A percentile compares a stretch with the other conserved stretches of the same genome.
phyloP scores from a whole-genome alignment of 2,888 invertebrate species.

The Fragum fragum region DNA sequence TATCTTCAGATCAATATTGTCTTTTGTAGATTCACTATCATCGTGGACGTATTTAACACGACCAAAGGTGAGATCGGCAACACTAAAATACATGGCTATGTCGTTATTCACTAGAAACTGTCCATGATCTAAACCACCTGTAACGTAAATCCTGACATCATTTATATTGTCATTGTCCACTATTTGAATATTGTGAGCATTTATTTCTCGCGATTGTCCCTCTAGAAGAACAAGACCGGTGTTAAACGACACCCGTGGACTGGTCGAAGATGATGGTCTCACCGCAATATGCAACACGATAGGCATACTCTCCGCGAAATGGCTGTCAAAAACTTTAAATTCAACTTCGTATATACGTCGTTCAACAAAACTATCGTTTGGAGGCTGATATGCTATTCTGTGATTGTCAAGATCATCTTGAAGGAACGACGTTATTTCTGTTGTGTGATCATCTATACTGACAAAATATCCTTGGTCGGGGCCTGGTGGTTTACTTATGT shows the following conservation, averaged over 20 bases:
- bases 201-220: slow-evolving; percentile 84
- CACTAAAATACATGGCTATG: slow-evolving; percentile 80
- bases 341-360: slow-evolving; percentile 82
- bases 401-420: slow-evolving; percentile 85
- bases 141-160: slow-evolving; percentile 82
- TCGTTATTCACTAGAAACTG: slow-evolving; percentile 80
- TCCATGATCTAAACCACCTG: slow-evolving; percentile 84
- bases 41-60: slow-evolving; percentile 84
- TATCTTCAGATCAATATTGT: slow-evolving; percentile 83
- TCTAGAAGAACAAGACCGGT: slow-evolving; percentile 84
- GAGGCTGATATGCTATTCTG: slow-evolving; percentile 85
- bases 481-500: slow-evolving; percentile 82
- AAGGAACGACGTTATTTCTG: slow-evolving; percentile 83
- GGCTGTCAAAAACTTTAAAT: slow-evolving; percentile 84
- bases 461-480: slow-evolving; percentile 83
- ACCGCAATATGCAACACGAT: slow-evolving; percentile 85
- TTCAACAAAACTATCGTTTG: slow-evolving; percentile 79
- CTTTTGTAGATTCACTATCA: slow-evolving; percentile 82
- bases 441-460: slow-evolving; percentile 83
- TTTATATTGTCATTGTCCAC: slow-evolving; percentile 85
- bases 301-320: slow-evolving; percentile 83
- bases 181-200: slow-evolving; percentile 79
- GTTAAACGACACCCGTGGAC: slow-evolving; percentile 83
- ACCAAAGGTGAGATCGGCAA: slow-evolving; percentile 79
- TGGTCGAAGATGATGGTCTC: slow-evolving; percentile 81